phyloP scores from a whole-genome alignment of 1,140 invertebrate genomes.

The Trigoniulus corallinus region DNA sequence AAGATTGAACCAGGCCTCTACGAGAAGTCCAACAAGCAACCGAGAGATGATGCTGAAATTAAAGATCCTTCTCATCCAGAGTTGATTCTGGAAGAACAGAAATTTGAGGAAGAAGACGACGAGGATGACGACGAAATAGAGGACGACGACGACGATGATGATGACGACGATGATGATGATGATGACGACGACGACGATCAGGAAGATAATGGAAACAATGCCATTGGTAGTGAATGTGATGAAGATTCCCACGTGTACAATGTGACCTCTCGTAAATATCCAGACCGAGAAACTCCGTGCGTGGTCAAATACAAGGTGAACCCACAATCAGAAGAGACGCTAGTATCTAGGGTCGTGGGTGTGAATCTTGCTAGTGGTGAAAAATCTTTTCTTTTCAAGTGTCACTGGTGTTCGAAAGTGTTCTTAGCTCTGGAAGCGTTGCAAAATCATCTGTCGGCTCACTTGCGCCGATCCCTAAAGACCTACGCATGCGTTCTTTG shows the following conservation, averaged over 20 bases:
- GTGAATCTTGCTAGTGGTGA: slow-evolving; percentile 24
- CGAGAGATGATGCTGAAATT: too few relatives aligned
- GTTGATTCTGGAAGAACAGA: too few relatives aligned
- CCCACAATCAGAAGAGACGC: slow-evolving; percentile 20
- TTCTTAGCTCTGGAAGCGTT: slow-evolving; percentile 23
- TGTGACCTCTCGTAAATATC: background rate
- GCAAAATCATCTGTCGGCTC: slow-evolving; percentile 25
- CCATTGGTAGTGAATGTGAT: too few relatives aligned
- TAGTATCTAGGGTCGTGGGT: slow-evolving; percentile 28
- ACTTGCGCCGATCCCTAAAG: slow-evolving; percentile 20
- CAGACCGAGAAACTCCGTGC: background rate
- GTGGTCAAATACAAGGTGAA: slow-evolving; percentile 5
- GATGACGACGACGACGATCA: too few relatives aligned
- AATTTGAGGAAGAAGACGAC: too few relatives aligned
- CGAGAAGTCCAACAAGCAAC: too few relatives aligned
- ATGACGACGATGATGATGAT: background rate
- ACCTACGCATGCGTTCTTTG: slow-evolving; percentile 24
- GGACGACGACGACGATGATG: background rate
- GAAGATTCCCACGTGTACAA: background rate
- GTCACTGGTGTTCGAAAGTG: slow-evolving; percentile 28
- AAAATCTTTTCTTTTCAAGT: slow-evolving; percentile 28
- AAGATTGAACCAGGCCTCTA: too few relatives aligned
- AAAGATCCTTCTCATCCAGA: too few relatives aligned
- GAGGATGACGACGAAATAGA: background rate
- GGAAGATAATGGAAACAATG: too few relatives aligned